phyloP scores from a whole-genome alignment of 2,113 vertebrate genomes.

The Macrotis lagotis region DNA sequence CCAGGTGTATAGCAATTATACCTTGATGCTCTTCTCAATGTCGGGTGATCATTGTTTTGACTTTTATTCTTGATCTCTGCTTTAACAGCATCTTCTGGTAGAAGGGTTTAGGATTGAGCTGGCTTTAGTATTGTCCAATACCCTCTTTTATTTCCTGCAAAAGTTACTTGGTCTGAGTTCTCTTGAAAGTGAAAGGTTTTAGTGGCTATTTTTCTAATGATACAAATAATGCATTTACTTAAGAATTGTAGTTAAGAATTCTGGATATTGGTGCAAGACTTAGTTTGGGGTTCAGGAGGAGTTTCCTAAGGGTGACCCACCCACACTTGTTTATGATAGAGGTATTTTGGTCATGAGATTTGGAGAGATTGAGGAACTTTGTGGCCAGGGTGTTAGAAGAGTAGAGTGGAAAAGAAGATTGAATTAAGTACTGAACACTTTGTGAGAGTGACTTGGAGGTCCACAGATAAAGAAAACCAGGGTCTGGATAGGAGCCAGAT shows the following conservation, averaged over 20 bases:
- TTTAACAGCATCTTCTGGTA: background rate
- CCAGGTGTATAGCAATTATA: background rate
- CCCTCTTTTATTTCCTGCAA: background rate
- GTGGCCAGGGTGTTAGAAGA: background rate
- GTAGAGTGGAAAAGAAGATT: background rate
- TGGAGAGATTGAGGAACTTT: background rate
- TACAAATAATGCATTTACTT: background rate
- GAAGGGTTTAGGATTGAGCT: background rate
- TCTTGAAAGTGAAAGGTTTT: background rate
- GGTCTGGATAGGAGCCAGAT: background rate
- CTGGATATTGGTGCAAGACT: background rate
- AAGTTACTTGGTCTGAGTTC: background rate
- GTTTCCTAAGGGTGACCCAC: background rate
- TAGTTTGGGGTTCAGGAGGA: background rate
- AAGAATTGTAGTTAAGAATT: background rate
- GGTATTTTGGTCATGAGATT: background rate
- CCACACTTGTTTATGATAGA: background rate
- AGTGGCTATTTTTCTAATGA: background rate
- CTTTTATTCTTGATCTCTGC: background rate
- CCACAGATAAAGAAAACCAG: background rate
- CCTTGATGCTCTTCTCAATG: background rate
- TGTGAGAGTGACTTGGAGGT: background rate
- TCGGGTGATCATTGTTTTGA: background rate
- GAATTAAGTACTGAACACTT: background rate
- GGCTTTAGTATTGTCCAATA: background rate